Evolutionary conservation across 2,888 invertebrate species (phyloP).

Genomic region (Metalampra italica): DNA sequence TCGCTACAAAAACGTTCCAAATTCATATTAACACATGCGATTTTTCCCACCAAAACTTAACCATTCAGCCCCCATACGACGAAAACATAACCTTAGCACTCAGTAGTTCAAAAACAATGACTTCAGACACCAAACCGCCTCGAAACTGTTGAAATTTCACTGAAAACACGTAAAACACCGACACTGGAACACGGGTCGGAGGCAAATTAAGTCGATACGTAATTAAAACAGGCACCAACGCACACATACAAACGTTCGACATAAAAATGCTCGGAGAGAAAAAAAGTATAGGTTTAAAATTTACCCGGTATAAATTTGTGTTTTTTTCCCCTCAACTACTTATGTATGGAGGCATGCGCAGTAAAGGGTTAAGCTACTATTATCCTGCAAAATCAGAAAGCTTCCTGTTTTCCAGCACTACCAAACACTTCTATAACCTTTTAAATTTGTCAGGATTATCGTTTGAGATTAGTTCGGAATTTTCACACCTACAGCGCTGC

Average conservation of each 20-base stretch:
- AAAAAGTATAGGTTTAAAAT: slow-evolving; percentile 79
- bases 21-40: slow-evolving; percentile 11
- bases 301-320: slow-evolving; percentile 78
- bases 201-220: slow-evolving; percentile 79
- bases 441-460: slow-evolving; percentile 26
- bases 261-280: slow-evolving; percentile 72
- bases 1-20: neutral
- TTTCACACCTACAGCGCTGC: slow-evolving; percentile 43
- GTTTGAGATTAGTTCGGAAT: slow-evolving; percentile 44
- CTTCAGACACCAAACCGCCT: slow-evolving; percentile 5
- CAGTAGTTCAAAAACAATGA: slow-evolving; percentile 2
- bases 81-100: slow-evolving; percentile 41
- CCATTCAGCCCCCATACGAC: slow-evolving; percentile 16
- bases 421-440: neutral
- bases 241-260: slow-evolving; percentile 75
- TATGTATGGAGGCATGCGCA: slow-evolving; percentile 76
- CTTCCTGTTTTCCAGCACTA: neutral
- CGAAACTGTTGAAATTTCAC: slow-evolving; percentile 25
- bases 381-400: slow-evolving; percentile 23
- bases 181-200: slow-evolving; percentile 51
- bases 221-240: slow-evolving; percentile 72
- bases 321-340: slow-evolving; percentile 75
- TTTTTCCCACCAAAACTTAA: slow-evolving; percentile 54
- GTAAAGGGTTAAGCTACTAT: slow-evolving; percentile 65
- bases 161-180: slow-evolving; percentile 38